Conservation (phyloP, 2,113 vertebrate genomes). For the Perccottus glenii region DNA sequence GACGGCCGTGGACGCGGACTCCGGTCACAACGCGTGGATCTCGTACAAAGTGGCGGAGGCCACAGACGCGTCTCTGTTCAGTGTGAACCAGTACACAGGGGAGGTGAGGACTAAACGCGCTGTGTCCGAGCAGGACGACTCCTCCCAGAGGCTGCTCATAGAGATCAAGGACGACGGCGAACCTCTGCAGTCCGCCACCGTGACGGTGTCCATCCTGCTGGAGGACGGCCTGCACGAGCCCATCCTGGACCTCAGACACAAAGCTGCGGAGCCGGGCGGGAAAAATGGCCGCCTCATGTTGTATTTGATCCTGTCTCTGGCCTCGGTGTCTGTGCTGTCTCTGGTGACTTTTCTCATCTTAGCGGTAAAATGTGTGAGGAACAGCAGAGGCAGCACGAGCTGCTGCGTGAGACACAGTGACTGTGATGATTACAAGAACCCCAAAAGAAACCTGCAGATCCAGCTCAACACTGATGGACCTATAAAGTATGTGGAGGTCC, state of each 20-base stretch:
- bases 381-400: constrained; percentile 25
- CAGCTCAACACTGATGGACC: constrained; percentile 78
- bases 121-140: constrained; percentile 69
- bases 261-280: constrained; percentile 60
- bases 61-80: constrained; percentile 74
- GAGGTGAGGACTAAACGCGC: constrained; percentile 77
- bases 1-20: constrained; percentile 80
- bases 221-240: constrained; percentile 77
- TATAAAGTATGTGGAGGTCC: constrained; percentile 79
- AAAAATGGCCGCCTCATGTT: constrained; percentile 69
- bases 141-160: constrained; percentile 73
- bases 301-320: constrained; percentile 65
- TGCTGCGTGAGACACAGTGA: constrained; percentile 54
- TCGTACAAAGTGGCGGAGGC: constrained; percentile 76
- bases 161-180: constrained; percentile 78
- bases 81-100: constrained; percentile 75
- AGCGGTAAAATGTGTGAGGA: constrained; percentile 46
- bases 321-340: constrained; percentile 49
- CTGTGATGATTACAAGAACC: constrained; percentile 63
- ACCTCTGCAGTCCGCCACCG: constrained; percentile 73
- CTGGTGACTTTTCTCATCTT: constrained; percentile 55
- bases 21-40: constrained; percentile 81
- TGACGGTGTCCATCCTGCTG: constrained; percentile 76
- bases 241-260: constrained; percentile 69
- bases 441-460: constrained; percentile 76